These are phyloP conservation scores for Malurus cyaneus DNA, from an alignment of 2,113 vertebrate species.

Conservation along the genomic window DNA sequence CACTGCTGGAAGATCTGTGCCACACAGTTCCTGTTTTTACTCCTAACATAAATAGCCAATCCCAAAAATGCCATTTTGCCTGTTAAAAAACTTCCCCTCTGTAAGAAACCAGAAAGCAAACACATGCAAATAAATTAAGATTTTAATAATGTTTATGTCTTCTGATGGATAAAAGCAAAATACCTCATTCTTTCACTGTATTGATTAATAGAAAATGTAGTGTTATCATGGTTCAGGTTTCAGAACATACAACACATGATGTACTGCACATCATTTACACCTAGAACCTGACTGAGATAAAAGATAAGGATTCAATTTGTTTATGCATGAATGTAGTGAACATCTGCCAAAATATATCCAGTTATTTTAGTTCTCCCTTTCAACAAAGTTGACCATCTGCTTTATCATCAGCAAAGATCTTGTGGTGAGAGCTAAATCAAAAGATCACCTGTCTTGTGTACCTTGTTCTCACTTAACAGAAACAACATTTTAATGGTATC, in stretches of 20 bases:
- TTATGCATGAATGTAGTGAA: constrained; percentile 14
- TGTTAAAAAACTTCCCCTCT: not conserved
- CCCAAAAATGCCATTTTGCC: not conserved
- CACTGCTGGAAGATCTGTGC: not conserved
- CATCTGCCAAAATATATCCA: constrained; percentile 55
- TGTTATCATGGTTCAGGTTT: not conserved
- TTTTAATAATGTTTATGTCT: not conserved
- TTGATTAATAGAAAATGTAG: not conserved
- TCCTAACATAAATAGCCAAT: not conserved
- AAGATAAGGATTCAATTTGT: not conserved
- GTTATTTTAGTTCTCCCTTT: constrained; percentile 43
- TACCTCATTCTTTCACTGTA: not conserved
- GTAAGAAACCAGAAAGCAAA: not conserved
- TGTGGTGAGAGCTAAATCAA: constrained; percentile 41
- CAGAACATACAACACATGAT: not conserved
- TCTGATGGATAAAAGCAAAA: not conserved
- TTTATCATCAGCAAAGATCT: constrained; percentile 42
- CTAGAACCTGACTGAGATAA: not conserved
- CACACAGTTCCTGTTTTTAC: not conserved
- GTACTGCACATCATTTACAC: not conserved
- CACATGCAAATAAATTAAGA: not conserved
- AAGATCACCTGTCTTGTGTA: constrained; percentile 21
- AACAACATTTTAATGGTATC: constrained; percentile 23
- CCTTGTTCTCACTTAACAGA: not conserved
- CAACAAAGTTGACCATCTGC: constrained; percentile 54